A percentile compares a stretch with the other conserved stretches of the same genome.
These are phyloP conservation scores for Chrysolina oricalcia DNA, from an alignment of 2,888 invertebrate species.

Conservation along the genomic window DNA sequence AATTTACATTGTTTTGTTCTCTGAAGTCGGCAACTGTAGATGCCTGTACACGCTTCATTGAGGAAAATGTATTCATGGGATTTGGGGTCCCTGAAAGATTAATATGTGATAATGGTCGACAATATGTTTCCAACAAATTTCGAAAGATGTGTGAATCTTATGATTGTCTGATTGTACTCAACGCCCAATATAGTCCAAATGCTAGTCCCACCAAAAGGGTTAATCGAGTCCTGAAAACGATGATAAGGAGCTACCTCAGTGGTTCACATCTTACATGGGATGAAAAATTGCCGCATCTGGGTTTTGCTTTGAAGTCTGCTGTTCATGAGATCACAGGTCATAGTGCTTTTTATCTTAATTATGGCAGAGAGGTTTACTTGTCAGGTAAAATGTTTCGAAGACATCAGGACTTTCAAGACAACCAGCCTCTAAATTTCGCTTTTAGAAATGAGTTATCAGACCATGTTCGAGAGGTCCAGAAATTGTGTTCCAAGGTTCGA, in stretches of 20 bases:
- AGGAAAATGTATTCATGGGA: constrained; percentile 17
- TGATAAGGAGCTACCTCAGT: constrained; percentile 11
- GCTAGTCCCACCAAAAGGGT: constrained; percentile 4
- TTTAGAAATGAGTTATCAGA: neutral
- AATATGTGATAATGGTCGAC: constrained; percentile 21
- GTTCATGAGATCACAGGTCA: constrained; percentile 8
- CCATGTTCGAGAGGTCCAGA: constrained; percentile 4
- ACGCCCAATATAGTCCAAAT: neutral
- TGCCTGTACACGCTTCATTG: neutral
- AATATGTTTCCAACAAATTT: neutral
- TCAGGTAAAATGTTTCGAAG: neutral
- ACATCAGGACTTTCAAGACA: constrained; percentile 7
- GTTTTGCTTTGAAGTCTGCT: constrained; percentile 4
- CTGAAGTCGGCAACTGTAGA: neutral
- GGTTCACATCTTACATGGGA: constrained; percentile 6
- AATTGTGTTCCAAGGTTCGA: constrained; percentile 6
- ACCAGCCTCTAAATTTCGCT: neutral
- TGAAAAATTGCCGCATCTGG: neutral
- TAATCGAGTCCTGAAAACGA: constrained; percentile 10
- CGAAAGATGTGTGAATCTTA: neutral
- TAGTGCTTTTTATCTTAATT: neutral
- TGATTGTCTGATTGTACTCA: neutral
- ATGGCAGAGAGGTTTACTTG: neutral
- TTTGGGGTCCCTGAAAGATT: constrained; percentile 14
- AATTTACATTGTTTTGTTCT: constrained; percentile 2